Evolutionary conservation across 37 sponge, comb jelly and placozoan genomes (phyloP).

Genomic region (Haliclona indistincta): DNA sequence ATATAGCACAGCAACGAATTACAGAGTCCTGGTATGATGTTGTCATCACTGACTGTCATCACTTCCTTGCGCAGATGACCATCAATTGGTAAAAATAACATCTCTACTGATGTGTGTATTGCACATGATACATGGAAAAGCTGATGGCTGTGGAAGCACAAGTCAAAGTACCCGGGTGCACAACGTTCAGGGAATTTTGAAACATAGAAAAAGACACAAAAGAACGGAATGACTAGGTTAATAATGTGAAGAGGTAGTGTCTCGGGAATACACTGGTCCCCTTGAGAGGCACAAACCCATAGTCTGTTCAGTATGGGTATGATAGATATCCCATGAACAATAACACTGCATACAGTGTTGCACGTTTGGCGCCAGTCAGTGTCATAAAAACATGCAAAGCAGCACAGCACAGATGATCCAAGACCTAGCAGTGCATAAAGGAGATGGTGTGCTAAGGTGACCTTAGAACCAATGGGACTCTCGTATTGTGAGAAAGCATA

Average conservation of each 20-base stretch:
- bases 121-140: slow-evolving; percentile 72
- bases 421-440: slow-evolving; percentile 9
- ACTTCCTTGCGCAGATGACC: slow-evolving; percentile 8
- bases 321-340: slow-evolving; percentile 18
- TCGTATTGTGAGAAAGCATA: slow-evolving; percentile 50
- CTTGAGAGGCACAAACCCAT: neutral
- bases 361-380: slow-evolving; percentile 37
- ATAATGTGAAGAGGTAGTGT: slow-evolving; percentile 19
- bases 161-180: slow-evolving; percentile 79
- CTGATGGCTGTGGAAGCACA: slow-evolving; percentile 82
- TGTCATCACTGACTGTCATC: neutral
- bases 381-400: slow-evolving; percentile 70
- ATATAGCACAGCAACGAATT: neutral
- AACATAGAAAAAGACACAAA: slow-evolving; percentile 65
- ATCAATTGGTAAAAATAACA: slow-evolving; percentile 55
- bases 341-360: slow-evolving; percentile 24
- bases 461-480: slow-evolving; percentile 2
- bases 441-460: slow-evolving; percentile 22
- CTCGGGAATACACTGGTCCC: slow-evolving; percentile 34
- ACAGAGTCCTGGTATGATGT: neutral
- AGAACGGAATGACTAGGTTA: neutral
- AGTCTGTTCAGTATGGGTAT: slow-evolving; percentile 28
- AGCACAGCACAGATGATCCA: slow-evolving; percentile 15
- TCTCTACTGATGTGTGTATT: slow-evolving; percentile 32
- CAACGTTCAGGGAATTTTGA: slow-evolving; percentile 87